Base-by-base conservation (phyloP, 2,797 vertebrate species). In the Dicrostonyx torquatus region DNA sequence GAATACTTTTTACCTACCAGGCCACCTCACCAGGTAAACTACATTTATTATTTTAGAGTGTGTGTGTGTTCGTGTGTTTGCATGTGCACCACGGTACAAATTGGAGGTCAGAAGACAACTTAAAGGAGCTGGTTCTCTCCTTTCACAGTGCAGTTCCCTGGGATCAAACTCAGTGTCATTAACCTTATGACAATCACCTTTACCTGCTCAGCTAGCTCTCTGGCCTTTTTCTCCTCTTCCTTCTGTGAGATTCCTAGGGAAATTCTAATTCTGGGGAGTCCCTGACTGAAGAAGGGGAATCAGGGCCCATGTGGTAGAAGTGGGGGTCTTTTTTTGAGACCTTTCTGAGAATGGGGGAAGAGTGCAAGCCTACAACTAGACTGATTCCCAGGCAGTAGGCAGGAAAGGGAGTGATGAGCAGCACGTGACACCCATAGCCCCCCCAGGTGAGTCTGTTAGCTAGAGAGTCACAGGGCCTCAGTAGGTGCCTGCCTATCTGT, bases 341-440 rank as follows among this genome's bases (percentile, higher is more conserved):
- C 45, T 53, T 68, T 70, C 64, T 70, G 64, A 37, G 62, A 64
- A 29, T 3, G 48, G 13, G 45, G 22, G 31, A 22, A 18, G 24
- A 43, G 22, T n/a, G 29, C 13, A 70, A 53, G 13, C 48, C 66
- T 70, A 10, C 22, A 37, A 2, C 3, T 10, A 37, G 18, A n/a
- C n/a, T 17, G 64, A 50, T 53, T 53, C 64, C 34, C 48, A 37
- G 45, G 43, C 43, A 50, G 18, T 60, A 4, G 80, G 13, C 43
- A 4, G 48, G 66, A 64, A 18, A 70, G 8, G 26, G 64, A 7
- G 34, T 53, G 22, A 14, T 14, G 22, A 40, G 53, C 12, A 15
- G 37, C 14, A 1, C 3, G 1, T 5, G 72, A 6, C 3, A 48
- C 43, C 62, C 7, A 5, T 3, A 1, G 4, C 43, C 62, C 18